phyloP scores from a whole-genome alignment of 2,113 vertebrate species.

The Varanus salvator region DNA sequence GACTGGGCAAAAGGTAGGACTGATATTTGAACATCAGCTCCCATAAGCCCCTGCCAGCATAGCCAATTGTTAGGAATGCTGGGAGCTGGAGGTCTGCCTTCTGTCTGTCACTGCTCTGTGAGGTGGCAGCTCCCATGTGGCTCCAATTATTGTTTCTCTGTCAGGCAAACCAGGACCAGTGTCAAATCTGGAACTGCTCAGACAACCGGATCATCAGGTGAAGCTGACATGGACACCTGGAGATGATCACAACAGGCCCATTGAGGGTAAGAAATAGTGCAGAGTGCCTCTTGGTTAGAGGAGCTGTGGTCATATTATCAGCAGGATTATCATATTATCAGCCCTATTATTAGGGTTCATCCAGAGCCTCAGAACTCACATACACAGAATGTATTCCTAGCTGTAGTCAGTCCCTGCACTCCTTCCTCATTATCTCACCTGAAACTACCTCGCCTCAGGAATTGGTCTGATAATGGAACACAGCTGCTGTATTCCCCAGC shows the following conservation, averaged over 20 bases:
- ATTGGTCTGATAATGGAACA: neutral
- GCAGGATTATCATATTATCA: too few relatives aligned
- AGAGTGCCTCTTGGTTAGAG: neutral
- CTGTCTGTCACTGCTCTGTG: too few relatives aligned
- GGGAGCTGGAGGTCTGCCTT: too few relatives aligned
- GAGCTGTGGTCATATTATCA: too few relatives aligned
- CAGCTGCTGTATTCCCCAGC: neutral
- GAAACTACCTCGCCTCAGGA: neutral
- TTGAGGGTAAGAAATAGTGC: slow-evolving; percentile 69
- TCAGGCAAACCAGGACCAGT: slow-evolving; percentile 84
- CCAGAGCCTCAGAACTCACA: neutral
- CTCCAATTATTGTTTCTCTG: neutral
- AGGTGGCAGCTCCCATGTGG: neutral
- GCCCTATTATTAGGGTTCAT: neutral
- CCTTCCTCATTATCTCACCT: neutral
- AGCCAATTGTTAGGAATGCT: too few relatives aligned
- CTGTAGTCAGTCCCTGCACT: neutral
- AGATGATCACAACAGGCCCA: slow-evolving; percentile 83
- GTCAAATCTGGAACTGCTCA: slow-evolving; percentile 66
- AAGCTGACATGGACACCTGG: slow-evolving; percentile 83
- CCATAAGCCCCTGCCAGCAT: too few relatives aligned
- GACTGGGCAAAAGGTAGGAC: neutral
- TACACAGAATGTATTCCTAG: neutral
- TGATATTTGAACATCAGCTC: too few relatives aligned
- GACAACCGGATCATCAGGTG: slow-evolving; percentile 61